Percentiles rank a stretch among this genome's conserved stretches.
These are phyloP conservation scores for Axinella damicornis DNA, from an alignment of 37 sponge, comb jelly and placozoan genomes.

Conservation along the genomic window DNA sequence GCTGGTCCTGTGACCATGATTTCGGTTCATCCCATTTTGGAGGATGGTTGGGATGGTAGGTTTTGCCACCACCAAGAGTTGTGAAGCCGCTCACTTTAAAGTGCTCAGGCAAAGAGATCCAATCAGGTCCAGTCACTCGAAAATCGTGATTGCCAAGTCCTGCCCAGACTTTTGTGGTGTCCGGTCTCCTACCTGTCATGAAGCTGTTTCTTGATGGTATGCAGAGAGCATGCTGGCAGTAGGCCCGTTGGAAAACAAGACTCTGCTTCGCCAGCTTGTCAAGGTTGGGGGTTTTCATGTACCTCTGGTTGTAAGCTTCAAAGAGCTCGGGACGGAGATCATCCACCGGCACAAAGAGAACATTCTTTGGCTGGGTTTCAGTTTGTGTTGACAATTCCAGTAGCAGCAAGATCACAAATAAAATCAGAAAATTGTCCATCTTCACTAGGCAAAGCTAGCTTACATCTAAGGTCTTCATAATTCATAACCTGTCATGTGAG, in stretches of 20 bases:
- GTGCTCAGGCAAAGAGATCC: conserved; percentile 54
- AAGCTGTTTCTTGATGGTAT: conserved; percentile 33
- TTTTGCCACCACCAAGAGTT: conserved; percentile 47
- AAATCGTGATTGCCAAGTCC: conserved; percentile 24
- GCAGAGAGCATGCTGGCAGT: conserved; percentile 40
- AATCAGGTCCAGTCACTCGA: conserved; percentile 32
- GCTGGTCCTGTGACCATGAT: conserved; percentile 47
- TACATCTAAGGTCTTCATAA: no score
- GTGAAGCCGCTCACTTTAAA: conserved; percentile 43
- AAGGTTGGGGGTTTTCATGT: conserved; percentile 24
- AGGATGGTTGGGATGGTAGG: conserved; percentile 20
- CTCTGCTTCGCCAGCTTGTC: conserved; percentile 12
- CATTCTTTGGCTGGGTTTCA: conserved; percentile 26
- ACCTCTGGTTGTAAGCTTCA: conserved; percentile 16
- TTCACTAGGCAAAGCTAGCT: no score
- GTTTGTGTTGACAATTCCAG: no score
- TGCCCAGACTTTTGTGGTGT: conserved; percentile 39
- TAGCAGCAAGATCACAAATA: no score
- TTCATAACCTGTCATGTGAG: no score
- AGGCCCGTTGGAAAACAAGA: conserved; percentile 30
- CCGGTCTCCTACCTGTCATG: conserved; percentile 34
- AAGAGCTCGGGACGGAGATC: conserved; percentile 19
- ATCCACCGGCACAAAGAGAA: conserved; percentile 34
- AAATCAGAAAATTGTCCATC: no score
- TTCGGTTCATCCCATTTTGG: conserved; percentile 47